Percentiles rank a stretch among this genome's conserved stretches.
These are phyloP conservation scores for Cloeon dipterum DNA, from an alignment of 2,888 invertebrate species.

Conservation along the genomic window DNA sequence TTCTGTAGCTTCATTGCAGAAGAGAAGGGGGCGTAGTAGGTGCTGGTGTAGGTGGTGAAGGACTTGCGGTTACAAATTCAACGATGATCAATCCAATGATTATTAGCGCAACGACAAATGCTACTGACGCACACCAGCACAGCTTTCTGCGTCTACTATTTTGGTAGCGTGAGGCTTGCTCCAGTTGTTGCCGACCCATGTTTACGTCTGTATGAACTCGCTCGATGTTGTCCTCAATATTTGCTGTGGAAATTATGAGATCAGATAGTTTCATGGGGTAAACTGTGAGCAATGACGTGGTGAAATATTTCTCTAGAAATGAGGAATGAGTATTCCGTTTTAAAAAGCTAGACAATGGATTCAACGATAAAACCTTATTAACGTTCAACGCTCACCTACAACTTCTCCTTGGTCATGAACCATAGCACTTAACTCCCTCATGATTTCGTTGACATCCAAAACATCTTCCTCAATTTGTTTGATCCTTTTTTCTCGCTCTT, in stretches of 20 bases:
- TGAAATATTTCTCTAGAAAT: too few relatives aligned
- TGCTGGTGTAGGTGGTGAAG: too few relatives aligned
- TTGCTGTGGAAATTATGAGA: conserved; percentile 56
- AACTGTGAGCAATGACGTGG: too few relatives aligned
- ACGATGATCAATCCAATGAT: conserved; percentile 41
- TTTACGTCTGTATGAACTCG: conserved; percentile 50
- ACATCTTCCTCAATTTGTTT: conserved; percentile 60
- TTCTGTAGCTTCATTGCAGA: too few relatives aligned
- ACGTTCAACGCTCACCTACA: conserved; percentile 47
- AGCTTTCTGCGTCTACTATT: conserved; percentile 44
- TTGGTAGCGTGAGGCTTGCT: conserved; percentile 62
- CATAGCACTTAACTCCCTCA: conserved; percentile 46
- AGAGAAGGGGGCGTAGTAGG: too few relatives aligned
- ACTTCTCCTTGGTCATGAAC: conserved; percentile 46
- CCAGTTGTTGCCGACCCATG: conserved; percentile 48
- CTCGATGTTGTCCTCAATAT: conserved; percentile 64
- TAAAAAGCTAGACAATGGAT: too few relatives aligned
- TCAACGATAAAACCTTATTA: too few relatives aligned
- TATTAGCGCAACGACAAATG: conserved; percentile 36
- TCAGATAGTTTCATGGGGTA: too few relatives aligned
- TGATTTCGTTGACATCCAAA: conserved; percentile 61
- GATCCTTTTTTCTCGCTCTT: conserved; percentile 60
- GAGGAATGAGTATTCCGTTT: too few relatives aligned
- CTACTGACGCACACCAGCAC: conserved; percentile 42
- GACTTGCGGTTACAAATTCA: too few relatives aligned